phyloP scores from a whole-genome alignment of 2,797 vertebrate genomes.

The Sarcophilus harrisii region DNA sequence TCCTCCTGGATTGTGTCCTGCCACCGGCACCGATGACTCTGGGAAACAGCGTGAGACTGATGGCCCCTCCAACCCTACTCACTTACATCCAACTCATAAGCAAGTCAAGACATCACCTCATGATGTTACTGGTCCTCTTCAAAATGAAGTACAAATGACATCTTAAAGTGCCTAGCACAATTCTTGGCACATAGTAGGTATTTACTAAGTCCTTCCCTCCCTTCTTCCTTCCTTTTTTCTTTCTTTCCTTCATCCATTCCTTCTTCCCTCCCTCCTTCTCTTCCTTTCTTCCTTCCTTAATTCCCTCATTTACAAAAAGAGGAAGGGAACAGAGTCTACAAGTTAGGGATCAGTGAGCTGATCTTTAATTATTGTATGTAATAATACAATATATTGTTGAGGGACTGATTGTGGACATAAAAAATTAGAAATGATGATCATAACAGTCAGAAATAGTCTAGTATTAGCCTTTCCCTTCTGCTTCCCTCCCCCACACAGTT shows the following conservation, averaged over 20 bases:
- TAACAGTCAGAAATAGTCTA: not conserved
- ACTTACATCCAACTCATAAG: not conserved
- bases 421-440: not conserved
- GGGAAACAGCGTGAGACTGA: not conserved
- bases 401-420: not conserved
- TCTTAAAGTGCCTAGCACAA: not conserved
- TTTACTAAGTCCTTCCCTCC: not conserved
- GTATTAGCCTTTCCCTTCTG: not conserved
- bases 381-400: not conserved
- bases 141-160: not conserved
- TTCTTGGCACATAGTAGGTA: not conserved
- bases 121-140: not conserved
- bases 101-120: not conserved
- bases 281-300: not conserved
- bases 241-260: too few relatives aligned
- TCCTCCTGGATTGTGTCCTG: not conserved
- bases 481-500: not conserved
- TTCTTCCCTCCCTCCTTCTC: too few relatives aligned
- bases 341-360: not conserved
- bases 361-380: not conserved
- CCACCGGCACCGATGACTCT: too few relatives aligned
- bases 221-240: too few relatives aligned
- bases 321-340: not conserved
- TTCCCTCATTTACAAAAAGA: not conserved
- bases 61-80: not conserved